Conservation (phyloP, 2,113 vertebrate species). For the Oreotrochilus melanogaster region DNA sequence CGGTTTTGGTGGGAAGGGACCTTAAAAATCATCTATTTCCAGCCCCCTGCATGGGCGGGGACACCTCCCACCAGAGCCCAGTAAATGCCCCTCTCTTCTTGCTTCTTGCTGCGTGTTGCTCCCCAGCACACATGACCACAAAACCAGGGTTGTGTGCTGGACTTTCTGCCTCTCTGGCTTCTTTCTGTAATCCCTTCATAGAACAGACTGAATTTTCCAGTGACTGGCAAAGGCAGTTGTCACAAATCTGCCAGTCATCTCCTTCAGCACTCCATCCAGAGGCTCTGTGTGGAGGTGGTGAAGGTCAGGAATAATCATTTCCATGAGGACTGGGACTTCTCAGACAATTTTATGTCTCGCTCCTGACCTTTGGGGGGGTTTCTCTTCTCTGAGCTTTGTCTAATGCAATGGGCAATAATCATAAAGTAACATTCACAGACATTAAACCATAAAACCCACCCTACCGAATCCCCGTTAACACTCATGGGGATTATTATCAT, state of each 20-base stretch:
- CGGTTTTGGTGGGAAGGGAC: too few relatives aligned
- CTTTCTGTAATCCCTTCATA: background rate
- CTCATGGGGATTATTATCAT: background rate
- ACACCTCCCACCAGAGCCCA: too few relatives aligned
- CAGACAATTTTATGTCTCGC: background rate
- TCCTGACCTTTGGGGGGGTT: conserved; percentile 33
- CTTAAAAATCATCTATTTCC: too few relatives aligned
- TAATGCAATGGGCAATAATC: conserved; percentile 46
- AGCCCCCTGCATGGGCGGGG: too few relatives aligned
- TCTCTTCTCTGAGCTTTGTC: background rate
- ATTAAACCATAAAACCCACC: conserved; percentile 13
- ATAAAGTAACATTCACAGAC: background rate
- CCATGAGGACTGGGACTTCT: background rate
- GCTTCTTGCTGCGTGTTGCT: rapidly evolving
- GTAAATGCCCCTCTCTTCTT: rapidly evolving
- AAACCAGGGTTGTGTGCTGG: rapidly evolving
- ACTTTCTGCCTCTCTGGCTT: background rate
- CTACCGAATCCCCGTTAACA: background rate
- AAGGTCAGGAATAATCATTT: background rate
- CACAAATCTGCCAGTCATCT: background rate
- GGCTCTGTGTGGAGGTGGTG: background rate
- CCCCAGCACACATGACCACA: rapidly evolving
- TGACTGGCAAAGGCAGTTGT: background rate
- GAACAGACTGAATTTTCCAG: rapidly evolving
- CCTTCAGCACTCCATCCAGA: background rate